Evolutionary conservation across 2,113 vertebrate species (phyloP).

Genomic region (Stomatorhinus ivindoensis): DNA sequence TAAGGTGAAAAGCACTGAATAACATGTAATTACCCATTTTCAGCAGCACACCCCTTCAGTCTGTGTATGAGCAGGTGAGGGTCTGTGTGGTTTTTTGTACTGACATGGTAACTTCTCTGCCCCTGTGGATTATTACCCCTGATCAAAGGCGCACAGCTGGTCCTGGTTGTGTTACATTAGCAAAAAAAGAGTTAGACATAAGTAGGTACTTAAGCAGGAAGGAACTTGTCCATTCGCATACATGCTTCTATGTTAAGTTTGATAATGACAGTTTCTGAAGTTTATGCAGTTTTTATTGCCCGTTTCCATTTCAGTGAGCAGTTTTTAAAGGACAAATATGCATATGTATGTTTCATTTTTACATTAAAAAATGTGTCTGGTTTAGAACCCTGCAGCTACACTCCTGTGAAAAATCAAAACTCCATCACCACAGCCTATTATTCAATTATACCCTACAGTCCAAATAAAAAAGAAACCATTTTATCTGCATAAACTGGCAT

Average conservation of each 20-base stretch:
- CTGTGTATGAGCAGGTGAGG: neutral
- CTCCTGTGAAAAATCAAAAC: neutral
- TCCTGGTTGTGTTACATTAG: neutral
- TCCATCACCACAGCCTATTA: neutral
- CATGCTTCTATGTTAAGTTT: neutral
- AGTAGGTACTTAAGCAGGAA: neutral
- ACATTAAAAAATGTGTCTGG: neutral
- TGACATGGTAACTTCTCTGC: neutral
- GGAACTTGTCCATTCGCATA: neutral
- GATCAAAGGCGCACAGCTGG: neutral
- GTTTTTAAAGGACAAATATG: neutral
- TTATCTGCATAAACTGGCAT: neutral
- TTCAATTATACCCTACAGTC: neutral
- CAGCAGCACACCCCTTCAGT: neutral
- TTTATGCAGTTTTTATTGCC: neutral
- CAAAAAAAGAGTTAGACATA: neutral
- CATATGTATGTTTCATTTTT: neutral
- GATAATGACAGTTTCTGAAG: neutral
- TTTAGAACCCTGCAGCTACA: neutral
- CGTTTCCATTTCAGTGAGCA: neutral
- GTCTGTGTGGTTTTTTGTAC: neutral
- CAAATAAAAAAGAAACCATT: neutral
- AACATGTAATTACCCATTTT: neutral
- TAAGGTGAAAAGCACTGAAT: neutral
- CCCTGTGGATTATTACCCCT: neutral